phyloP scores from a whole-genome alignment of 2,113 vertebrate genomes.

The Ophiodon elongatus region DNA sequence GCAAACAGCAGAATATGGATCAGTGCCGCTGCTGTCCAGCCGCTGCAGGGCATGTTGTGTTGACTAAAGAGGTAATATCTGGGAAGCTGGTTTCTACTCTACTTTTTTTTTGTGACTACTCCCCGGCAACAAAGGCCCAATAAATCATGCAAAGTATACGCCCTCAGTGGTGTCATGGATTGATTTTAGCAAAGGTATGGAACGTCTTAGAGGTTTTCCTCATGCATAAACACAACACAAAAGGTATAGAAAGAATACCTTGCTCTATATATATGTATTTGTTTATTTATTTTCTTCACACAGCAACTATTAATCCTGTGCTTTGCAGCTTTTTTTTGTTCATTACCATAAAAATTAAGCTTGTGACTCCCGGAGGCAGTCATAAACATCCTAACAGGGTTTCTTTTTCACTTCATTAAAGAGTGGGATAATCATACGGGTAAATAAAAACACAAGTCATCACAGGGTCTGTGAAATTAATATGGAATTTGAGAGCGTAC shows the following conservation, averaged over 20 bases:
- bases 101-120: background rate
- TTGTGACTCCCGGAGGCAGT: background rate
- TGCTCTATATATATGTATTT: background rate
- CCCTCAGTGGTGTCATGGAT: slow-evolving; percentile 10
- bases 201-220: slow-evolving; percentile 6
- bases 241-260: background rate
- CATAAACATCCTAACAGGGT: background rate
- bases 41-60: slow-evolving; percentile 21
- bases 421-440: slow-evolving; percentile 1
- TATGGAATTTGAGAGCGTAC: background rate
- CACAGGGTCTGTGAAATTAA: background rate
- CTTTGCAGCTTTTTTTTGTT: slow-evolving; percentile 15
- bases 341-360: slow-evolving; percentile 10
- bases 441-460: background rate
- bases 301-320: slow-evolving; percentile 22
- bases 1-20: slow-evolving; percentile 66
- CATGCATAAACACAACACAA: slow-evolving; percentile 26
- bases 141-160: background rate
- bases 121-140: background rate
- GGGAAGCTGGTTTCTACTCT: background rate
- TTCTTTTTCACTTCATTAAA: slow-evolving; percentile 5
- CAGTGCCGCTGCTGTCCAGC: slow-evolving; percentile 21
- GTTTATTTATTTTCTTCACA: background rate
- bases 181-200: slow-evolving; percentile 26
- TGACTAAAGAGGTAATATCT: slow-evolving; percentile 31